Percentiles rank a stretch among this genome's conserved stretches.
Evolutionary conservation across 1,140 invertebrate species (phyloP).

Genomic region (Sitophilus oryzae): DNA sequence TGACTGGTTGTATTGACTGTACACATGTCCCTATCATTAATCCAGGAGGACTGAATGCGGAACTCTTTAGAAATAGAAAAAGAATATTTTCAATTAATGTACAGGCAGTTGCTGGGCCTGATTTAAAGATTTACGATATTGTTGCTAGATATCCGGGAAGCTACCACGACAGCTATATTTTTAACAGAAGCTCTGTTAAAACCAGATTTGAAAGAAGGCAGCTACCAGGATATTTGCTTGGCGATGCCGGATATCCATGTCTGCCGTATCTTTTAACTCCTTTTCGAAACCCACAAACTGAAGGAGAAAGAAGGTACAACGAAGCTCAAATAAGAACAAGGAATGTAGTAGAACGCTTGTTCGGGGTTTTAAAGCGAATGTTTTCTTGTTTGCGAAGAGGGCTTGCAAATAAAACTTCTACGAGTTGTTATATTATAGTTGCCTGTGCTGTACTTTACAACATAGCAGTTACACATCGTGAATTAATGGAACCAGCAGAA

Average conservation of each 20-base stretch:
- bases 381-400: no score
- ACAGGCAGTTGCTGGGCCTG: slow-evolving; percentile 35
- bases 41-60: slow-evolving; percentile 33
- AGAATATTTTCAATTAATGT: slow-evolving; percentile 39
- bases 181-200: slow-evolving; percentile 26
- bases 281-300: no score
- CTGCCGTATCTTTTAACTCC: slow-evolving; percentile 9
- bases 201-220: slow-evolving; percentile 8
- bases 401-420: no score
- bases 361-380: no score
- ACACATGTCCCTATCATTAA: slow-evolving; percentile 30
- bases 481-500: no score
- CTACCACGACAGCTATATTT: slow-evolving; percentile 35
- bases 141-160: slow-evolving; percentile 40
- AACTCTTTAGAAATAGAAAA: slow-evolving; percentile 39
- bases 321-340: no score
- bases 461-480: no score
- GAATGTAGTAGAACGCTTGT: no score
- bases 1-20: slow-evolving; percentile 33
- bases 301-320: no score
- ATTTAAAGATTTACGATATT: slow-evolving; percentile 34
- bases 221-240: slow-evolving; percentile 11
- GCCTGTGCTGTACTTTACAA: no score
- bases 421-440: no score
- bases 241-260: slow-evolving; percentile 16